Percentiles rank a stretch among this genome's conserved stretches.
These are phyloP conservation scores for Eulithis testata DNA, from an alignment of 2,888 invertebrate genomes.

Conservation along the genomic window DNA sequence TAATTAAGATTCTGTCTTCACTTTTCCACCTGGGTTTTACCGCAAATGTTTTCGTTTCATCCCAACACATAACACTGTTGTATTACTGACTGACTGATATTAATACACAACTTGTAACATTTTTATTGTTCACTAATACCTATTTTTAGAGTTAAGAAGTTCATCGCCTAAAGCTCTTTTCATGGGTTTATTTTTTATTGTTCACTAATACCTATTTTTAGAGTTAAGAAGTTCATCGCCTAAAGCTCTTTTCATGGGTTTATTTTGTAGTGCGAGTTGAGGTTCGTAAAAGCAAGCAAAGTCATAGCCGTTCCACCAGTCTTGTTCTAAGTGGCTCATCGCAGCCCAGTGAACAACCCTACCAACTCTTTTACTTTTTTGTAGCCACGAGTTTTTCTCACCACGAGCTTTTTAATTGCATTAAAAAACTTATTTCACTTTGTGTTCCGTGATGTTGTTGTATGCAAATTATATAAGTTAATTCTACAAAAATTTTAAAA, in stretches of 20 bases:
- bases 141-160: not conserved
- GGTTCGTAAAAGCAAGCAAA: not conserved
- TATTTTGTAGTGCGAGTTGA: too few species aligned
- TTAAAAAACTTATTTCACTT: slow-evolving; percentile 57
- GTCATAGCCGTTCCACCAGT: slow-evolving; percentile 1
- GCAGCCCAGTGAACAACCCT: slow-evolving; percentile 13
- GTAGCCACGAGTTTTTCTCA: slow-evolving; percentile 35
- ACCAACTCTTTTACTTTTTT: slow-evolving; percentile 19
- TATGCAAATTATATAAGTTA: slow-evolving; percentile 46
- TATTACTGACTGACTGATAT: not conserved
- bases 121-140: too few species aligned
- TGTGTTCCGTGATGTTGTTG: slow-evolving; percentile 47
- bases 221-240: not conserved
- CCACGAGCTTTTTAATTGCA: slow-evolving; percentile 53
- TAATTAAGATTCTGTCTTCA: slow-evolving; percentile 16
- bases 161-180: not conserved
- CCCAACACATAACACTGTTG: not conserved
- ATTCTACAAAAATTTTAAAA: too few species aligned
- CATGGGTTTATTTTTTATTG: too few species aligned
- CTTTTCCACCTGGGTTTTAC: slow-evolving; percentile 11
- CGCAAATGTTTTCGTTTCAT: slow-evolving; percentile 9
- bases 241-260: too few species aligned
- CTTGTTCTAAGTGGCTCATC: slow-evolving; percentile 22
- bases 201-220: too few species aligned
- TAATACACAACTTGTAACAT: too few species aligned